Conservation (phyloP, 2,888 invertebrate genomes). For the Mesodorylaimus sp. region DNA sequence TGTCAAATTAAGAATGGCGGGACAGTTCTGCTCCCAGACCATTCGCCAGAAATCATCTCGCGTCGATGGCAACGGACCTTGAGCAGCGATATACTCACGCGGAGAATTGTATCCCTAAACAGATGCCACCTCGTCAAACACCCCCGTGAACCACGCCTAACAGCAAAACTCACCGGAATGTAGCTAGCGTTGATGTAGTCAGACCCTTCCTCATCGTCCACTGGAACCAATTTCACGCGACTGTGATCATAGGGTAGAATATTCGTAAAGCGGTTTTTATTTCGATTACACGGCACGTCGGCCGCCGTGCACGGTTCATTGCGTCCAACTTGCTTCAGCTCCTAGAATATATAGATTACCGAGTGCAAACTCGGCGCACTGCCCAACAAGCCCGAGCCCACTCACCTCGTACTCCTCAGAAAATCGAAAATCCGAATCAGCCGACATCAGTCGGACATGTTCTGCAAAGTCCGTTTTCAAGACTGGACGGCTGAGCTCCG, state of each 20-base stretch:
- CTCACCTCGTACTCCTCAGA: constrained; percentile 94
- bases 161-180: constrained; percentile 51
- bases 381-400: not conserved
- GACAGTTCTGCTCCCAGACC: constrained; percentile 93
- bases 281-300: constrained; percentile 82
- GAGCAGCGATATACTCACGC: constrained; percentile 89
- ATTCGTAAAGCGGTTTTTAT: constrained; percentile 96
- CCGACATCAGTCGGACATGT: constrained; percentile 84
- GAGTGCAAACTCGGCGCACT: not conserved
- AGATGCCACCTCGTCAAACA: no score
- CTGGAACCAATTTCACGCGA: constrained; percentile 75
- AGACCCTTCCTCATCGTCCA: constrained; percentile 83
- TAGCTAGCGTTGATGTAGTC: constrained; percentile 94
- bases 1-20: constrained; percentile 92
- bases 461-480: constrained; percentile 53
- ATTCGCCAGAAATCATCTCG: constrained; percentile 98
- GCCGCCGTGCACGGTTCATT: constrained; percentile 80
- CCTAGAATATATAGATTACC: constrained; percentile 19
- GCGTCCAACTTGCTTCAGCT: constrained; percentile 74
- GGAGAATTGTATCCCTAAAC: constrained; percentile 71
- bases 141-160: no score
- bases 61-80: constrained; percentile 87
- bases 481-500: constrained; percentile 21
- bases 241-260: constrained; percentile 95
- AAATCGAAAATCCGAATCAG: constrained; percentile 90